These are phyloP conservation scores for Papilio protenor DNA, from an alignment of 2,888 invertebrate genomes.

Conservation along the genomic window DNA sequence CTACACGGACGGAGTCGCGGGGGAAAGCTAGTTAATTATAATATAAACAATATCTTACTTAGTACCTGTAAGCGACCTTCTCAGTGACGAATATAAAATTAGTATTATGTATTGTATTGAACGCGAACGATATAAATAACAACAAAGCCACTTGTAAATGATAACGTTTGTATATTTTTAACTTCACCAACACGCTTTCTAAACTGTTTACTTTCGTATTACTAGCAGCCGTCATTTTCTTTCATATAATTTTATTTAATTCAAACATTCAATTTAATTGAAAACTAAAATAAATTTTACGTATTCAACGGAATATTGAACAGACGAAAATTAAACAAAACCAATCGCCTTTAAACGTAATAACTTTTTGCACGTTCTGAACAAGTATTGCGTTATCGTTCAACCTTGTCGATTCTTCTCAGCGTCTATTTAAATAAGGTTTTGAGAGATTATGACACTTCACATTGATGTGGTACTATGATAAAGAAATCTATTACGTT, in stretches of 20 bases:
- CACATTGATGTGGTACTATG: conserved; percentile 1
- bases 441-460: neutral
- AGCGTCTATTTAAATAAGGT: neutral
- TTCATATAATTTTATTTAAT: too few relatives aligned
- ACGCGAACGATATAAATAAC: conserved; percentile 4
- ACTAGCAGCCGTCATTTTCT: conserved; percentile 1
- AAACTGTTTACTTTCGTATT: neutral
- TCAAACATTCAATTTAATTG: too few relatives aligned
- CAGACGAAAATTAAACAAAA: too few relatives aligned
- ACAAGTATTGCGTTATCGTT: neutral
- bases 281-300: too few relatives aligned
- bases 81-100: conserved; percentile 12
- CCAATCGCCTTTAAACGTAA: neutral
- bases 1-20: too few relatives aligned
- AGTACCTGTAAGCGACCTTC: conserved; percentile 14
- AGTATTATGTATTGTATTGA: conserved; percentile 6
- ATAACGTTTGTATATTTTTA: conserved; percentile 5
- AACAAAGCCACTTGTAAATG: conserved; percentile 7
- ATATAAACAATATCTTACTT: too few relatives aligned
- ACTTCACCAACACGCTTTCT: neutral
- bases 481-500: neutral
- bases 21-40: too few relatives aligned
- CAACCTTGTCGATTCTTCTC: conserved; percentile 8
- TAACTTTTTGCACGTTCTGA: neutral
- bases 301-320: too few relatives aligned